These are phyloP conservation scores for Acromyrmex charruanus DNA, from an alignment of 1,140 invertebrate species.

Conservation along the genomic window DNA sequence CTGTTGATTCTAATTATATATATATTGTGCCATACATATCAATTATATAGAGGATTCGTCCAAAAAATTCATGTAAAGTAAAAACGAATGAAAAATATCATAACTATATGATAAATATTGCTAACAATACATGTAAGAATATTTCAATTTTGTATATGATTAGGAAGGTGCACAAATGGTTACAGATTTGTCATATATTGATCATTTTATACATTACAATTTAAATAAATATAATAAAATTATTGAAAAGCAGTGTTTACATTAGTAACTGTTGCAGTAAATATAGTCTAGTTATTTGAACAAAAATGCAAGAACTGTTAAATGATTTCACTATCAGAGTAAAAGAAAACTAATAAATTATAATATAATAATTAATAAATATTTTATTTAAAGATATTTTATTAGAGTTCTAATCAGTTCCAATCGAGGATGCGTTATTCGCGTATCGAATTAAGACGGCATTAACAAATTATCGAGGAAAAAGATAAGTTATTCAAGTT, in stretches of 20 bases:
- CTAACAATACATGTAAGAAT: constrained; percentile 28
- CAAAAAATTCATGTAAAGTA: constrained; percentile 33
- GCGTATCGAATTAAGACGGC: too few relatives aligned
- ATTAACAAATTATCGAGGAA: too few relatives aligned
- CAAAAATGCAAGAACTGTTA: not conserved
- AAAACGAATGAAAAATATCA: constrained; percentile 13
- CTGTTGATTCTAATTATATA: constrained; percentile 19
- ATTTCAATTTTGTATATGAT: constrained; percentile 34
- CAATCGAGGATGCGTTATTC: too few relatives aligned
- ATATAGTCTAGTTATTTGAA: not conserved
- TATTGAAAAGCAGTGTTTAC: constrained; percentile 29
- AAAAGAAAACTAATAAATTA: too few relatives aligned
- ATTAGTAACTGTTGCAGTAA: constrained; percentile 16
- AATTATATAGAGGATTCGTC: constrained; percentile 10
- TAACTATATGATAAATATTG: constrained; percentile 22
- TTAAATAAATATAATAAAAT: constrained; percentile 55
- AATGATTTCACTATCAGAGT: too few relatives aligned
- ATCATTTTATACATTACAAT: constrained; percentile 48
- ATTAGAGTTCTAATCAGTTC: too few relatives aligned
- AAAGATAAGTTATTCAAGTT: too few relatives aligned
- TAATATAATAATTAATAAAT: too few relatives aligned
- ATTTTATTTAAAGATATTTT: too few relatives aligned
- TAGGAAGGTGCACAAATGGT: constrained; percentile 2
- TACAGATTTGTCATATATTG: constrained; percentile 29
- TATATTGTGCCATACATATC: constrained; percentile 54